phyloP scores from a whole-genome alignment of 2,888 invertebrate species.

The Hypselothyrea guttata region DNA sequence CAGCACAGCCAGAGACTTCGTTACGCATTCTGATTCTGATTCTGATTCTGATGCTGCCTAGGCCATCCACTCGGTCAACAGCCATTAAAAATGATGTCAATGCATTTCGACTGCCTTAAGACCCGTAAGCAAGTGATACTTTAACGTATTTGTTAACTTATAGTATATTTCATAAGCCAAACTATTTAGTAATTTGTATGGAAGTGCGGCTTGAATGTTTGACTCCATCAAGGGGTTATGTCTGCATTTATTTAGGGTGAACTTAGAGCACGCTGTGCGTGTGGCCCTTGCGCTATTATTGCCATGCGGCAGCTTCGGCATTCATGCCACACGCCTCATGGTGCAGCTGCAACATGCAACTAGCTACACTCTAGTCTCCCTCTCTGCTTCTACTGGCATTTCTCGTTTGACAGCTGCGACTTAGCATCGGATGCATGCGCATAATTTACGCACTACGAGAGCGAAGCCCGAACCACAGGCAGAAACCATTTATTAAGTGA shows the following conservation, averaged over 20 bases:
- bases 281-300: constrained; percentile 36
- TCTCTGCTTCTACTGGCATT: background rate
- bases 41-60: too few relatives aligned
- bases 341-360: constrained; percentile 9
- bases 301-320: constrained; percentile 46
- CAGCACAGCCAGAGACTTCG: too few relatives aligned
- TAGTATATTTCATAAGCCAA: too few relatives aligned
- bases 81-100: too few relatives aligned
- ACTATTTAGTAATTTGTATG: too few relatives aligned
- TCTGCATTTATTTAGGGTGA: constrained; percentile 5
- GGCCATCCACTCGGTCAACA: too few relatives aligned
- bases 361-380: too few relatives aligned
- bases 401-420: constrained; percentile 33
- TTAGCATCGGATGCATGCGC: constrained; percentile 10
- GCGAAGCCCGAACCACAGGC: constrained; percentile 3
- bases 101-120: too few relatives aligned
- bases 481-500: constrained; percentile 33
- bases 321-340: constrained; percentile 48
- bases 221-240: constrained; percentile 15
- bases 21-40: too few relatives aligned
- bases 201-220: too few relatives aligned
- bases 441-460: constrained; percentile 27
- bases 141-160: background rate
- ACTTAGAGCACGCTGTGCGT: constrained; percentile 3
- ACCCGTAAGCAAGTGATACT: too few relatives aligned